These are phyloP conservation scores for Drosophila quinaria DNA, from an alignment of 2,888 invertebrate genomes.

Conservation along the genomic window DNA sequence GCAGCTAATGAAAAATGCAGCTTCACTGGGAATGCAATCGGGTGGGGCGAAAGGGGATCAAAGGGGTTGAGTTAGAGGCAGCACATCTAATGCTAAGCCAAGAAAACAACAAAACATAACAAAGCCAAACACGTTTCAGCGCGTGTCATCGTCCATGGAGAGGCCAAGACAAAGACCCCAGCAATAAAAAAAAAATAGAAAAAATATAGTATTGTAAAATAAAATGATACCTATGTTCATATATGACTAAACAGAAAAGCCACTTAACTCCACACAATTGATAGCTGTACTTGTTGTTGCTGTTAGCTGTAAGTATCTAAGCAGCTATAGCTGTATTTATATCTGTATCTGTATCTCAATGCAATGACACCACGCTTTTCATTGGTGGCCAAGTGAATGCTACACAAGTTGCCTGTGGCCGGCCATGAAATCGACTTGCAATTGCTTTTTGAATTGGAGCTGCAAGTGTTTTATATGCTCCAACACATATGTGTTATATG, in stretches of 20 bases:
- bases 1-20: slow-evolving; percentile 69
- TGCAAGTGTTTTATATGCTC: slow-evolving; percentile 46
- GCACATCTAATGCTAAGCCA: slow-evolving; percentile 48
- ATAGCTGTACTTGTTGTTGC: slow-evolving; percentile 46
- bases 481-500: slow-evolving; percentile 6
- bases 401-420: slow-evolving; percentile 64
- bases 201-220: slow-evolving; percentile 11
- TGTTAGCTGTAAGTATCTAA: slow-evolving; percentile 14
- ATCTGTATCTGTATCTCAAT: slow-evolving; percentile 42
- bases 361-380: slow-evolving; percentile 73
- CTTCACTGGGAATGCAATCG: slow-evolving; percentile 46
- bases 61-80: slow-evolving; percentile 15
- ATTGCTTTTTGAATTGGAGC: slow-evolving; percentile 58
- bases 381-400: slow-evolving; percentile 70
- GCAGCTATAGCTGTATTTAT: slow-evolving; percentile 16
- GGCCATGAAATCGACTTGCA: slow-evolving; percentile 77
- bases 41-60: not conserved
- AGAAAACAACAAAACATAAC: slow-evolving; percentile 16
- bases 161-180: slow-evolving; percentile 76
- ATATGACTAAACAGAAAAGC: slow-evolving; percentile 68
- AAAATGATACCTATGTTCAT: slow-evolving; percentile 34
- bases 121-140: slow-evolving; percentile 70
- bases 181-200: slow-evolving; percentile 10
- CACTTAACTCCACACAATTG: slow-evolving; percentile 71
- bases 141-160: slow-evolving; percentile 74